Conservation (phyloP, 2,797 vertebrate genomes). For the Channallabes apus region DNA sequence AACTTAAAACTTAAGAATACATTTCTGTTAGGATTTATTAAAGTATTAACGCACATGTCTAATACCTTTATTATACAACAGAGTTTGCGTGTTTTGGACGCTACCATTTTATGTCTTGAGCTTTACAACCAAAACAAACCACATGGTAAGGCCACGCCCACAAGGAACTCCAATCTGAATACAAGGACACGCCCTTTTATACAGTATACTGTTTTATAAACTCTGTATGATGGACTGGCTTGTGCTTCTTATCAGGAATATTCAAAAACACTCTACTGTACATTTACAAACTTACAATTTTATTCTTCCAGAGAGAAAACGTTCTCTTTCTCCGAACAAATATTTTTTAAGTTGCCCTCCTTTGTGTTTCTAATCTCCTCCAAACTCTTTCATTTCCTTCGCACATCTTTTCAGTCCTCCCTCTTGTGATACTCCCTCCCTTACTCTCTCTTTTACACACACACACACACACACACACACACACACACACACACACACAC, state of each 20-base stretch:
- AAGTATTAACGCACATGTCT: not conserved
- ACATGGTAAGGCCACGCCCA: not conserved
- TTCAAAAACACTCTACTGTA: not conserved
- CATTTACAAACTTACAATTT: not conserved
- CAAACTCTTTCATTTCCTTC: not conserved
- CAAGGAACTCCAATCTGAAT: not conserved
- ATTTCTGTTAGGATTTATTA: not conserved
- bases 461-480: not conserved
- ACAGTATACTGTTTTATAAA: not conserved
- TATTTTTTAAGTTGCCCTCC: not conserved
- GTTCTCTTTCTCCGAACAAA: not conserved
- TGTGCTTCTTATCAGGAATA: not conserved
- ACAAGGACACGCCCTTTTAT: too few species aligned
- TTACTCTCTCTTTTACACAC: not conserved
- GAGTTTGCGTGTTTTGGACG: not conserved
- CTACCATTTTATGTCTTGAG: not conserved
- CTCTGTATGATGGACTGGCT: not conserved
- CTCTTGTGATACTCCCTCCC: not conserved
- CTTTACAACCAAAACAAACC: not conserved
- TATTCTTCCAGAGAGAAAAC: not conserved
- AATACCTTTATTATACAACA: not conserved
- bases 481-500: conserved; percentile 5
- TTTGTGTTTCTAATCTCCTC: not conserved
- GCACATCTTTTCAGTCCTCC: not conserved
- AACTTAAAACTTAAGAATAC: too few species aligned